Conservation (phyloP, 2,888 invertebrate genomes). For the Chloroclystis v-ata region DNA sequence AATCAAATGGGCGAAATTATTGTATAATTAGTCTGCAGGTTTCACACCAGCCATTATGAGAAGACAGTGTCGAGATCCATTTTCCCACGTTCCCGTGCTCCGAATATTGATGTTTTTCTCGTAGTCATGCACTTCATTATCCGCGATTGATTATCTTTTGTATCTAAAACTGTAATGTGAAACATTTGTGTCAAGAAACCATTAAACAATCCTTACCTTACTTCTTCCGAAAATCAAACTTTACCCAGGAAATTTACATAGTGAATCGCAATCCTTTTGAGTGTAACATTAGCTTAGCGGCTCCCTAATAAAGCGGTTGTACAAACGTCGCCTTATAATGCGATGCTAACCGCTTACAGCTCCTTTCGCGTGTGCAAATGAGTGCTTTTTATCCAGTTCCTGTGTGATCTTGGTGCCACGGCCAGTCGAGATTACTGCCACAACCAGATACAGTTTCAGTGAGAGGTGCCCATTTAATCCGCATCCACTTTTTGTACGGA, state of each 20-base stretch:
- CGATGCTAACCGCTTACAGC: conserved; percentile 17
- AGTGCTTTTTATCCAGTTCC: conserved; percentile 41
- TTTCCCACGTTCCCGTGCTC: conserved; percentile 69
- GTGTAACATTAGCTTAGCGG: not conserved
- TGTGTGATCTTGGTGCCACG: conserved; percentile 33
- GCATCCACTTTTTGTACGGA: conserved; percentile 48
- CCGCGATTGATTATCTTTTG: conserved; percentile 27
- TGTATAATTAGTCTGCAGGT: conserved; percentile 46
- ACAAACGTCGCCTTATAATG: conserved; percentile 24
- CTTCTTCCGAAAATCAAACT: not conserved
- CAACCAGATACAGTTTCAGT: conserved; percentile 46
- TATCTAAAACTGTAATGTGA: conserved; percentile 23
- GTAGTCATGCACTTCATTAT: conserved; percentile 20
- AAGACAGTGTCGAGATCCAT: conserved; percentile 45
- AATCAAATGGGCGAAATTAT: conserved; percentile 34
- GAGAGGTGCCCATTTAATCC: conserved; percentile 56
- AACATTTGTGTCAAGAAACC: conserved; percentile 7
- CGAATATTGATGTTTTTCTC: conserved; percentile 45
- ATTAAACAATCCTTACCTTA: not conserved
- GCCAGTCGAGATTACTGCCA: conserved; percentile 38
- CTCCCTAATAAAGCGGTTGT: conserved; percentile 7
- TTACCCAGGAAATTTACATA: not conserved
- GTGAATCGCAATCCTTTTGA: not conserved
- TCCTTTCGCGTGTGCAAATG: conserved; percentile 34
- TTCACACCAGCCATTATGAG: conserved; percentile 49